Evolutionary conservation across 2,888 invertebrate genomes (phyloP).

Genomic region (Lordiphosa andalusiaca): DNA sequence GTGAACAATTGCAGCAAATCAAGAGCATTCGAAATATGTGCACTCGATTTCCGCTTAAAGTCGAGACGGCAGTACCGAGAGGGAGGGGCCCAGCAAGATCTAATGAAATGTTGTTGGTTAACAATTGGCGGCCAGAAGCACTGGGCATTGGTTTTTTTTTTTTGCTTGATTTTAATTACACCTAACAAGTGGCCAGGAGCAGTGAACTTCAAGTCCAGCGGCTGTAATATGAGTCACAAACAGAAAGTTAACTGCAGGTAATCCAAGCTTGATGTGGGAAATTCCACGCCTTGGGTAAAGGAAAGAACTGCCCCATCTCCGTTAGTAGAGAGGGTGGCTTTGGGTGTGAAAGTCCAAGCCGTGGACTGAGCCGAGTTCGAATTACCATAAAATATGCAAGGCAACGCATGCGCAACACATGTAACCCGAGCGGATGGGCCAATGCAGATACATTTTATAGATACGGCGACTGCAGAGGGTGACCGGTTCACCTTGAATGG

Average conservation of each 20-base stretch:
- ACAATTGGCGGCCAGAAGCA: slow-evolving; percentile 32
- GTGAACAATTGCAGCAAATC: slow-evolving; percentile 54
- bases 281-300: slow-evolving; percentile 33
- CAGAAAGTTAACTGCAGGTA: slow-evolving; percentile 34
- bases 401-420: slow-evolving; percentile 60
- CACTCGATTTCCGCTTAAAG: slow-evolving; percentile 51
- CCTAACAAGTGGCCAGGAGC: slow-evolving; percentile 41
- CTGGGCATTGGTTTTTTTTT: neutral
- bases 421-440: slow-evolving; percentile 37
- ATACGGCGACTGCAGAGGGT: slow-evolving; percentile 22
- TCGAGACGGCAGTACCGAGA: slow-evolving; percentile 5
- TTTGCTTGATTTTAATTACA: slow-evolving; percentile 49
- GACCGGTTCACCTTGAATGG: slow-evolving; percentile 56
- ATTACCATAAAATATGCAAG: slow-evolving; percentile 68
- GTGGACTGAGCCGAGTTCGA: slow-evolving; percentile 52
- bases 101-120: slow-evolving; percentile 49
- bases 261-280: slow-evolving; percentile 58
- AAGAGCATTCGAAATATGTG: slow-evolving; percentile 26
- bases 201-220: slow-evolving; percentile 51
- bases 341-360: slow-evolving; percentile 39
- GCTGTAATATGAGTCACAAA: slow-evolving; percentile 51
- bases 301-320: slow-evolving; percentile 16
- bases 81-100: slow-evolving; percentile 27
- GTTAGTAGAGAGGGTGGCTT: neutral
- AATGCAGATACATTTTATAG: slow-evolving; percentile 47